These are phyloP conservation scores for Diplolepis rosae DNA, from an alignment of 2,888 invertebrate genomes.

Conservation along the genomic window DNA sequence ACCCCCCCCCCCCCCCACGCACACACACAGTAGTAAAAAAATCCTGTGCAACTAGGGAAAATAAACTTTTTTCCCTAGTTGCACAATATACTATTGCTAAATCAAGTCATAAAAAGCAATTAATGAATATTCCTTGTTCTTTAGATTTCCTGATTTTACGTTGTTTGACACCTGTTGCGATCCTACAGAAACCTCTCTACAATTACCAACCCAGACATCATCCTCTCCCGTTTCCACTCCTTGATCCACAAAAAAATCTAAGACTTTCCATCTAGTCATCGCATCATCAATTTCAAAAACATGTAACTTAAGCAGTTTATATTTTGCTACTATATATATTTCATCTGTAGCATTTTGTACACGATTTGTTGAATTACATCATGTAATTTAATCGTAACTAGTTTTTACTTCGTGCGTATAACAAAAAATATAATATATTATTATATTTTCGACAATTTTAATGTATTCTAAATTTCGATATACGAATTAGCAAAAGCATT, in stretches of 20 bases:
- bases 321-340: constrained; percentile 2
- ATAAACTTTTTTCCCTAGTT: no score
- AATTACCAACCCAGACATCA: not conserved
- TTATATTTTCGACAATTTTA: not conserved
- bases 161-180: constrained; percentile 8
- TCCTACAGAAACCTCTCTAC: not conserved
- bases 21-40: no score
- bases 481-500: no score
- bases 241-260: not conserved
- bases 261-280: not conserved
- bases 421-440: no score
- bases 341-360: not conserved
- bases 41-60: no score
- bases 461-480: not conserved
- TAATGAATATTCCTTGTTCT: not conserved
- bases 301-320: no score
- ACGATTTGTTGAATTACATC: not conserved
- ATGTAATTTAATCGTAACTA: no score
- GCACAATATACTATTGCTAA: no score
- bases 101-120: not conserved
- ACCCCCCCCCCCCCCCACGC: no score
- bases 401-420: no score
- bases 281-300: not conserved
- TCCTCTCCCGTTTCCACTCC: not conserved
- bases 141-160: not conserved